phyloP scores from a whole-genome alignment of 1,140 invertebrate genomes.

The Nasonia longicornis region DNA sequence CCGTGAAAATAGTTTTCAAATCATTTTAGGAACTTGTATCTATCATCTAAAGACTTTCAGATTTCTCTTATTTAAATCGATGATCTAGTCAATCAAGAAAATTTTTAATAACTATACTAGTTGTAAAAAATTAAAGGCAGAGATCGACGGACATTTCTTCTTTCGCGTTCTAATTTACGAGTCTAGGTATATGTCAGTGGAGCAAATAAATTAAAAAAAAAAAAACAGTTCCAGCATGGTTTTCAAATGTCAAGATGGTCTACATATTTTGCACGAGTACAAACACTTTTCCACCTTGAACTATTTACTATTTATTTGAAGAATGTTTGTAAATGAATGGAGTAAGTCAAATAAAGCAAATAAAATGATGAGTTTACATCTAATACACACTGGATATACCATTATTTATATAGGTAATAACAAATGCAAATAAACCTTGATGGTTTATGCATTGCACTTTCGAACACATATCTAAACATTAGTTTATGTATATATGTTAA shows the following conservation, averaged over 20 bases:
- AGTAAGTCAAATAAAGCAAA: background rate
- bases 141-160: slow-evolving; percentile 23
- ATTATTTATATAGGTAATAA: slow-evolving; percentile 44
- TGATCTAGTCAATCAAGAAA: slow-evolving; percentile 3
- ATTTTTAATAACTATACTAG: background rate
- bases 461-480: slow-evolving; percentile 46
- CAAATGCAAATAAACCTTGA: slow-evolving; percentile 26
- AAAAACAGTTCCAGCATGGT: background rate
- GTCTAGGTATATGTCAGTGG: background rate
- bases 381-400: slow-evolving; percentile 28
- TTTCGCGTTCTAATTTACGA: background rate
- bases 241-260: background rate
- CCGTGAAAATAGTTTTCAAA: slow-evolving; percentile 23
- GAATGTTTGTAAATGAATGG: slow-evolving; percentile 6
- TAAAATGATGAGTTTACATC: background rate
- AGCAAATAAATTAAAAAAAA: background rate
- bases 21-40: slow-evolving; percentile 41
- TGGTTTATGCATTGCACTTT: slow-evolving; percentile 23
- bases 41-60: slow-evolving; percentile 36
- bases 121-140: slow-evolving; percentile 33
- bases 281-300: slow-evolving; percentile 17
- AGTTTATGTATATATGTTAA: slow-evolving; percentile 10
- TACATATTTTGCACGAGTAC: slow-evolving; percentile 34
- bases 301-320: background rate
- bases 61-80: slow-evolving; percentile 17